Conservation (phyloP, 1,140 invertebrate species). For the Centruroides sculpturatus region DNA sequence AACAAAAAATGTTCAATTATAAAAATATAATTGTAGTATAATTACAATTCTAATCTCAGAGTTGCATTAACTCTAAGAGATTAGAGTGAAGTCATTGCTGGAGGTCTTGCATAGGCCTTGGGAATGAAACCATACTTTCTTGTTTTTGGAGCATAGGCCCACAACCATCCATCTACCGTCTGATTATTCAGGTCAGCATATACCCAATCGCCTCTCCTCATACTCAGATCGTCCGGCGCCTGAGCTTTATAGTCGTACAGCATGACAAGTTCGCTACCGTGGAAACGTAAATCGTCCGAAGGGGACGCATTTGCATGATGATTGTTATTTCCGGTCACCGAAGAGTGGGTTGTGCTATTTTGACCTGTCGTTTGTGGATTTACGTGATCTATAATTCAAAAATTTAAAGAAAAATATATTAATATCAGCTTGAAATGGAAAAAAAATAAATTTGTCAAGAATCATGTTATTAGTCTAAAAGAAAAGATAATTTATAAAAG, state of each 20-base stretch:
- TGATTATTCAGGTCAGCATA: constrained; percentile 86
- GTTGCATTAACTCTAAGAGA: neutral
- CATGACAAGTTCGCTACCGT: constrained; percentile 80
- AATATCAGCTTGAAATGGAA: no score
- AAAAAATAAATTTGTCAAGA: no score
- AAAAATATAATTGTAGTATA: no score
- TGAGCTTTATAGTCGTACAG: constrained; percentile 89
- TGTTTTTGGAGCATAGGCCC: constrained; percentile 84
- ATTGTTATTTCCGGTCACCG: constrained; percentile 5
- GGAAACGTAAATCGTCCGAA: neutral
- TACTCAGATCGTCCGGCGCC: constrained; percentile 77
- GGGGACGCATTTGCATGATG: neutral
- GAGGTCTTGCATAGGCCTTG: constrained; percentile 80
- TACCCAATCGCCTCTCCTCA: constrained; percentile 80
- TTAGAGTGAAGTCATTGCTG: constrained; percentile 75
- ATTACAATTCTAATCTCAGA: no score
- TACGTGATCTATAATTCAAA: constrained; percentile 28
- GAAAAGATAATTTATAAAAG: no score
- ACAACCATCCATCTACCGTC: constrained; percentile 85
- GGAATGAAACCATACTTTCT: constrained; percentile 89
- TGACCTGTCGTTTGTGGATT: constrained; percentile 15
- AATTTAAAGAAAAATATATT: no score
- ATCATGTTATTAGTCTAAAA: no score
- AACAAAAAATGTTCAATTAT: no score
- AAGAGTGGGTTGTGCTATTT: constrained; percentile 1